A percentile compares a stretch with the other conserved stretches of the same genome.
Conservation (phyloP, 1,140 invertebrate genomes). For the Ips nitidus region DNA sequence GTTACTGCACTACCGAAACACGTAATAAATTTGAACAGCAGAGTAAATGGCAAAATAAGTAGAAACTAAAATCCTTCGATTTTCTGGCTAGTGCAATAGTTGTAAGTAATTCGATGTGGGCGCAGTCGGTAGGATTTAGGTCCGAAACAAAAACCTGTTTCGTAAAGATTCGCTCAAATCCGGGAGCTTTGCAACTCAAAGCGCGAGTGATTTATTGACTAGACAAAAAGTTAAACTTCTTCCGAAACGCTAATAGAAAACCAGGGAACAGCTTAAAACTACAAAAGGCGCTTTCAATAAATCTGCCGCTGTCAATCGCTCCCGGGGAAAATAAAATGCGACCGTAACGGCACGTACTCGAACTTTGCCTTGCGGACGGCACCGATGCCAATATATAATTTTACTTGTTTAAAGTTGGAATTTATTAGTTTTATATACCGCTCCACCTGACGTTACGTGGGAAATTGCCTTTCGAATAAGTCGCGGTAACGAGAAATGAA, state of each 20-base stretch:
- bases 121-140: no score
- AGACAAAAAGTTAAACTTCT: constrained; percentile 26
- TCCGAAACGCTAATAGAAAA: constrained; percentile 33
- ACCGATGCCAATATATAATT: constrained; percentile 33
- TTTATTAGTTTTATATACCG: constrained; percentile 33
- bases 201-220: constrained; percentile 17
- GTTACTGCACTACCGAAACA: no score
- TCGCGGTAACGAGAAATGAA: neutral
- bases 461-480: constrained; percentile 9
- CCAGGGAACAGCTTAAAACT: constrained; percentile 34
- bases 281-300: constrained; percentile 34
- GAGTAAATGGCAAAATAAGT: no score
- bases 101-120: no score
- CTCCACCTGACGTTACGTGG: constrained; percentile 20
- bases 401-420: constrained; percentile 37
- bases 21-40: no score
- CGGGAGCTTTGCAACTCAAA: constrained; percentile 17
- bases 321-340: constrained; percentile 19
- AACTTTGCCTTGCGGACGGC: constrained; percentile 23
- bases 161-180: constrained; percentile 4
- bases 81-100: no score
- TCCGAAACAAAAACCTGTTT: neutral
- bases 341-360: constrained; percentile 23
- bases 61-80: no score
- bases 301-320: constrained; percentile 31